phyloP scores from a whole-genome alignment of 2,888 invertebrate genomes.

The Megalurothrips usitatus region DNA sequence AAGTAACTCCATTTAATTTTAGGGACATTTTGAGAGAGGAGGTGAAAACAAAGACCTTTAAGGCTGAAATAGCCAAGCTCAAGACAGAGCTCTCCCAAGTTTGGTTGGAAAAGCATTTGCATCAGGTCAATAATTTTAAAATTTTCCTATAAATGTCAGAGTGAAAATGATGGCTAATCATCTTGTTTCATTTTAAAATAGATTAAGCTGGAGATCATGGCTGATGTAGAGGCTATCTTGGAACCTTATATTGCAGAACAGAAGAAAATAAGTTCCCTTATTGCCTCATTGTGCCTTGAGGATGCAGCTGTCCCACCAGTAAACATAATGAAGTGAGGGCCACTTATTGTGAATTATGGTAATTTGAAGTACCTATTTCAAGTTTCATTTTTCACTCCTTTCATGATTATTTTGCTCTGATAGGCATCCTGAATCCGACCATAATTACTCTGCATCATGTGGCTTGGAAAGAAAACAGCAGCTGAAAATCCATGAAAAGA shows the following conservation, averaged over 20 bases:
- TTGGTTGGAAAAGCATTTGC: not conserved
- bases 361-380: not conserved
- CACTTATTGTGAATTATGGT: not conserved
- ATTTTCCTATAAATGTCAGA: not conserved
- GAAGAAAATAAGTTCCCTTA: not conserved
- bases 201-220: not conserved
- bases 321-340: not conserved
- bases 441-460: not conserved
- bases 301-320: not conserved
- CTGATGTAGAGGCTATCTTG: not conserved
- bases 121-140: not conserved
- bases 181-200: not conserved
- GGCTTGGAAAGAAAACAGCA: not conserved
- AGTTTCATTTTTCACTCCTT: not conserved
- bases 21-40: not conserved
- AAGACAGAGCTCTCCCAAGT: not conserved
- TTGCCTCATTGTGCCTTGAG: not conserved
- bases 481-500: not conserved
- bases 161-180: not conserved
- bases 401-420: not conserved
- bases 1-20: not conserved
- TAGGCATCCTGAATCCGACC: conserved; percentile 1
- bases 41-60: not conserved
- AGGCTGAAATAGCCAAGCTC: not conserved
- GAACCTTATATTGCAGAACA: not conserved